Base-by-base conservation (phyloP, 2,113 vertebrate genomes). In the Oenanthe oenanthe region DNA sequence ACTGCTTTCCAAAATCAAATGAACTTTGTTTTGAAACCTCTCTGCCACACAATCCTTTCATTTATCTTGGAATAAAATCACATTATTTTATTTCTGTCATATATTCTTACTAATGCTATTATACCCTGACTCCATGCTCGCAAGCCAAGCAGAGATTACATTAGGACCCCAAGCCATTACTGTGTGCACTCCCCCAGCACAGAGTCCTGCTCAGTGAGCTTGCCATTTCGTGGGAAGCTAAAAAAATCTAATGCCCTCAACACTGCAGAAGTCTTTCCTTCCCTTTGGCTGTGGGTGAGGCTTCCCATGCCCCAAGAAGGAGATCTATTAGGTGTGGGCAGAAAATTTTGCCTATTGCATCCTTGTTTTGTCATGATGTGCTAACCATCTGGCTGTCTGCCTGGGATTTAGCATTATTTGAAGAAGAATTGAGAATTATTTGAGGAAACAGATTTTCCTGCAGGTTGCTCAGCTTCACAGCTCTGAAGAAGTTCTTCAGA, bases 21-120 rank as follows among this genome's bases (percentile, higher is more conserved):
- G 6, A 83, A 65, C 17, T 67, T 25, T 89, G 38, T 68, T 88
- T 95, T 88, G 43, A 90, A 81, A 82, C 10, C 13, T 76, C 7
- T 11, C 10, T 74, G 58, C 9, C 32, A 47, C 28, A 40, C 54
- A 92, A 34, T 22, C 18, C 16, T 67, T 93, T 58, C 31, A 83
- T 94, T 79, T 83, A 31, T 90, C 82, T 90, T 90, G 51, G 18
- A 88, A 90, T 66, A 83, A 83, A 83, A 77, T 95, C 12, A 19
- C 26, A 48, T 89, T 94, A 84, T 88, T 87, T 85, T 71, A 60
- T 81, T 84, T 91, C 48, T 88, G 71, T 91, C 67, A 66, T 90
- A 63, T 93, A 75, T 92, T 95, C 54, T 26, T 93, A 83, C 62
- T 94, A 94, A 94, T 83, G 31, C 10, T 32, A 53, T 86, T 77